A percentile compares a stretch with the other conserved stretches of the same genome.
Conservation (phyloP, 30 jellyfish, hydroid and myxozoan genomes). For the Chrysaora quinquecirrha region DNA sequence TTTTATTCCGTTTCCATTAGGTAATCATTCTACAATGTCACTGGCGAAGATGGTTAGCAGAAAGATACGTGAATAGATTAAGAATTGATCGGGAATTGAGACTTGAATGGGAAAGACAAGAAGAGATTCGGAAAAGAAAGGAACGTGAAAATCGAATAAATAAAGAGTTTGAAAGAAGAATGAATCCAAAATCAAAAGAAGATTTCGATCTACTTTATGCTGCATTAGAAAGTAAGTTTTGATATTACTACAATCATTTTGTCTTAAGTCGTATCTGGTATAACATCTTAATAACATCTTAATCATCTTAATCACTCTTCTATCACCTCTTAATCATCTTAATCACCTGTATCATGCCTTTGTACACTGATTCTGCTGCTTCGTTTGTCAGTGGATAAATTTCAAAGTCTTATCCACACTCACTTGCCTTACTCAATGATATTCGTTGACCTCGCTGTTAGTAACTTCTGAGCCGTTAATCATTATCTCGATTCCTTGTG, state of each 20-base stretch:
- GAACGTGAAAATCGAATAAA: conserved; percentile 86
- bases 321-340: too few species aligned
- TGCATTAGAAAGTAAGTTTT: conserved; percentile 86
- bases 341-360: too few species aligned
- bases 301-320: too few species aligned
- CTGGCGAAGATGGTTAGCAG: conserved; percentile 97
- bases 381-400: too few species aligned
- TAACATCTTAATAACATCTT: too few species aligned
- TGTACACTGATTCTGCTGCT: too few species aligned
- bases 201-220: conserved; percentile 95
- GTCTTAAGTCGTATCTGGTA: too few species aligned
- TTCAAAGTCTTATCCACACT: too few species aligned
- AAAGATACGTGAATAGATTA: conserved; percentile 69
- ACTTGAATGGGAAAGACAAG: conserved; percentile 89
- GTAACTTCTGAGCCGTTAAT: too few species aligned
- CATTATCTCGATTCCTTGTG: too few species aligned
- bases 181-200: conserved; percentile 93
- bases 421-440: too few species aligned
- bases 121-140: conserved; percentile 56
- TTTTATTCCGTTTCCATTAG: conserved; percentile 22
- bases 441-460: too few species aligned
- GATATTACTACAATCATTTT: not conserved
- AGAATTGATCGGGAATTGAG: conserved; percentile 70
- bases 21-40: conserved; percentile 88
- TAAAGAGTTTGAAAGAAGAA: conserved; percentile 84